Evolutionary conservation across 2,888 invertebrate species (phyloP), one percentile per base, ranked within the genome.

Genomic region (Himalopsyche tibetana): DNA sequence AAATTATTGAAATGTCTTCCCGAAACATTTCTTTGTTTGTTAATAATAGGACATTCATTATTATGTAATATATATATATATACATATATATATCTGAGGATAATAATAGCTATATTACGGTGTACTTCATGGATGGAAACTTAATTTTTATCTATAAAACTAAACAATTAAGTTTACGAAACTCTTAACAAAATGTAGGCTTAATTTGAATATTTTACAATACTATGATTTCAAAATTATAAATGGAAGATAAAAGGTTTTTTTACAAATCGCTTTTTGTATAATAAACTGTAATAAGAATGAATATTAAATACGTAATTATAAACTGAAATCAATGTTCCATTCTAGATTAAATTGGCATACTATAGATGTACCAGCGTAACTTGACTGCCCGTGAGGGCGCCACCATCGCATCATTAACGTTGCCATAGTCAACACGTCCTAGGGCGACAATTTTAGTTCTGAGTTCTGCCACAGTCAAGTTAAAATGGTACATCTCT

Each of bases 1-100:
- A 82, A 79, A 51, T 55, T 85, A 85, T 63, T 83, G 85, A 51
- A 85, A 85, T 85, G 85, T 85, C 85, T 85, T 85, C 85, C 85
- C 40, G 40, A 56, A 38, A 55, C 83, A 82, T 85, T 85, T 85
- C 83, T 80, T 56, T 55, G 19, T 81, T 80, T 15, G 45, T 80
- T 81, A 80, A 19, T 17, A 84, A 80, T 55, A 84, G 19, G 19
- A 36, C 55, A 83, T 19, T 42, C 28, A 12, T 15, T 51, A 51
- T 51, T 15, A 51, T 74, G 45, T 28, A 38, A 74, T 45, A 51
- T 82, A 40, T 28, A 28, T 28, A 28, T 28, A 63, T 28, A 28
- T 28, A 28, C 2, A 63, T 6, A n/a, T 28, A 69, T 19, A 69
- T 28, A 82, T 82, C 12, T 82, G 55, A 17, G 19, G 82, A 55